phyloP scores from a whole-genome alignment of 2,797 vertebrate genomes.

The Dendrocincla tyrannina region DNA sequence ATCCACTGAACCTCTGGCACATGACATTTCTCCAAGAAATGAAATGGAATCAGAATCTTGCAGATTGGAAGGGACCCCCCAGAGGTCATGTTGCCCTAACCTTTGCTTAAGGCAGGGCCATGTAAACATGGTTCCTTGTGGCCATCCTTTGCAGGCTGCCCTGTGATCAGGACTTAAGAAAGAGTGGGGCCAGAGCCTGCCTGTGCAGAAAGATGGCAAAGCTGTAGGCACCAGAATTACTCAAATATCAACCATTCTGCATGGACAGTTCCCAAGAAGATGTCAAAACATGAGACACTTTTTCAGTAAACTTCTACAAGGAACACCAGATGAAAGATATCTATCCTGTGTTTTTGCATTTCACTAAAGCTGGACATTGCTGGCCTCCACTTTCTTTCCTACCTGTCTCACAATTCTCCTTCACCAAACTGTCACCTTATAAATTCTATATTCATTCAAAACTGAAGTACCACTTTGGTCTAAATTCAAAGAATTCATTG shows the following conservation, averaged over 20 bases:
- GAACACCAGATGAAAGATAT: not conserved
- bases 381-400: not conserved
- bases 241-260: not conserved
- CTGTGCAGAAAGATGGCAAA: not conserved
- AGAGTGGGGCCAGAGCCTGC: not conserved
- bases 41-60: not conserved
- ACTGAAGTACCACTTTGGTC: not conserved
- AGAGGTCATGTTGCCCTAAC: not conserved
- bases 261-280: not conserved
- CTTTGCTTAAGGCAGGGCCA: not conserved
- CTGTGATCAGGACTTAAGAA: not conserved
- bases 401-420: not conserved
- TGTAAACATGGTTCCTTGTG: not conserved
- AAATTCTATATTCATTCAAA: not conserved
- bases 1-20: not conserved
- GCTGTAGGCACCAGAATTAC: not conserved
- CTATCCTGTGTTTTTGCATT: not conserved
- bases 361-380: not conserved
- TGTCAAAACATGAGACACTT: not conserved
- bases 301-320: accelerated
- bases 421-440: not conserved
- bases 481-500: not conserved
- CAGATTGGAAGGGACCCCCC: not conserved
- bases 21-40: not conserved
- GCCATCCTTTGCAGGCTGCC: not conserved